A percentile compares a stretch with the other conserved stretches of the same genome.
Conservation (phyloP, 2,888 invertebrate species). For the Aporophyla lueneburgensis region DNA sequence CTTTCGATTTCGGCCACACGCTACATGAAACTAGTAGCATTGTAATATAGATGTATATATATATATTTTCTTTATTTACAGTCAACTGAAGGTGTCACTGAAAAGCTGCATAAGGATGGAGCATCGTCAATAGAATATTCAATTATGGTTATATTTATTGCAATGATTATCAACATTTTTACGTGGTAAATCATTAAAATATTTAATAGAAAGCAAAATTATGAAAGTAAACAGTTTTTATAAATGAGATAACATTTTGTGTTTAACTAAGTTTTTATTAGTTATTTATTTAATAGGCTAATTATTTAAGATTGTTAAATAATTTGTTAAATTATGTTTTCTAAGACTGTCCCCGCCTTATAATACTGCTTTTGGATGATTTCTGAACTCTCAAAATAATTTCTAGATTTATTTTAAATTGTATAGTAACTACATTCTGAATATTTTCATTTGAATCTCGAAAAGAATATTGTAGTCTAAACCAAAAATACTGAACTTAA, state of each 20-base stretch:
- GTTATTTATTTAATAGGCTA: slow-evolving; percentile 31
- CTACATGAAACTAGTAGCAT: no score
- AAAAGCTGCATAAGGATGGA: slow-evolving; percentile 48
- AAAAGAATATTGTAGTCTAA: not conserved
- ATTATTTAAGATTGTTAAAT: slow-evolving; percentile 21
- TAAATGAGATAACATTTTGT: not conserved
- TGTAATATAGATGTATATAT: no score
- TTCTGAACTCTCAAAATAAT: not conserved
- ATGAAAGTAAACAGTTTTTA: not conserved
- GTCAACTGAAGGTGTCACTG: slow-evolving; percentile 63
- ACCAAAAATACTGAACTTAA: not conserved
- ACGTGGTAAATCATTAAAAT: slow-evolving; percentile 18
- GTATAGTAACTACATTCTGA: not conserved
- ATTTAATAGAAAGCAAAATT: not conserved
- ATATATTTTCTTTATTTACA: slow-evolving; percentile 57
- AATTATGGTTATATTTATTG: slow-evolving; percentile 15
- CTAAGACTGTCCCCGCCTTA: not conserved
- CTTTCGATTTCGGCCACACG: no score
- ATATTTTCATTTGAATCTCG: not conserved
- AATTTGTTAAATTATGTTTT: slow-evolving; percentile 1
- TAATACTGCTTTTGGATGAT: not conserved
- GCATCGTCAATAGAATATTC: slow-evolving; percentile 41
- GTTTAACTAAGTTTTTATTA: not conserved
- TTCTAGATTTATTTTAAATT: not conserved
- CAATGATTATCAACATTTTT: slow-evolving; percentile 22